A percentile compares a stretch with the other conserved stretches of the same genome.
Evolutionary conservation across 1,140 invertebrate species (phyloP).

Genomic region (Vanessa tameamea): DNA sequence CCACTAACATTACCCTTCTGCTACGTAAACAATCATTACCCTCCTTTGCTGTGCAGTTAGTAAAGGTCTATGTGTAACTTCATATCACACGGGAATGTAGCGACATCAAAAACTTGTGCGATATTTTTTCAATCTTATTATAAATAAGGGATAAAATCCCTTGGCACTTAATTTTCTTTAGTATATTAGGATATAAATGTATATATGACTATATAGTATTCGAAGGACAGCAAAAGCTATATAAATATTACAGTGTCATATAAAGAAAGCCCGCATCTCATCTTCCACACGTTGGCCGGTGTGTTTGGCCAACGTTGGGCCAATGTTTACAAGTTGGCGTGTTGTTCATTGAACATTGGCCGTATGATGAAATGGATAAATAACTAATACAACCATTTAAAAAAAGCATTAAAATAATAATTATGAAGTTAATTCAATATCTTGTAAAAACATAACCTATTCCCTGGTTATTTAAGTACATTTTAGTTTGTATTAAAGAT

Average conservation of each 20-base stretch:
- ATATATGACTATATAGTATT: constrained; percentile 5
- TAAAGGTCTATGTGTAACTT: constrained; percentile 11
- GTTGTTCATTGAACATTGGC: no score
- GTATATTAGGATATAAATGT: constrained; percentile 4
- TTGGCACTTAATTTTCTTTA: constrained; percentile 29
- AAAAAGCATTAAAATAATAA: no score
- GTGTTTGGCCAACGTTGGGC: no score
- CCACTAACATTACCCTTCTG: no score
- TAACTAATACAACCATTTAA: no score
- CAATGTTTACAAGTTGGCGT: no score
- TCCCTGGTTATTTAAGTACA: no score
- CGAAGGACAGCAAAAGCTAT: background rate
- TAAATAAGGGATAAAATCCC: constrained; percentile 22
- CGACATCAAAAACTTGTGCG: constrained; percentile 32
- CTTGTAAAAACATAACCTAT: no score
- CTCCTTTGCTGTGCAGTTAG: background rate
- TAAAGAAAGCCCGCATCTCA: background rate
- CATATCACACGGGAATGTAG: constrained; percentile 22
- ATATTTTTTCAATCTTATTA: constrained; percentile 1
- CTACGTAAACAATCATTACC: background rate
- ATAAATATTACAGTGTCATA: background rate
- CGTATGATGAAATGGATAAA: no score
- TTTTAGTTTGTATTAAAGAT: no score
- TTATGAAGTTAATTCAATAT: no score
- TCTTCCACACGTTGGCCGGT: background rate